A percentile compares a stretch with the other conserved stretches of the same genome.
Evolutionary conservation across 2,888 invertebrate species (phyloP).

Genomic region (Nemotelus pantherinus): DNA sequence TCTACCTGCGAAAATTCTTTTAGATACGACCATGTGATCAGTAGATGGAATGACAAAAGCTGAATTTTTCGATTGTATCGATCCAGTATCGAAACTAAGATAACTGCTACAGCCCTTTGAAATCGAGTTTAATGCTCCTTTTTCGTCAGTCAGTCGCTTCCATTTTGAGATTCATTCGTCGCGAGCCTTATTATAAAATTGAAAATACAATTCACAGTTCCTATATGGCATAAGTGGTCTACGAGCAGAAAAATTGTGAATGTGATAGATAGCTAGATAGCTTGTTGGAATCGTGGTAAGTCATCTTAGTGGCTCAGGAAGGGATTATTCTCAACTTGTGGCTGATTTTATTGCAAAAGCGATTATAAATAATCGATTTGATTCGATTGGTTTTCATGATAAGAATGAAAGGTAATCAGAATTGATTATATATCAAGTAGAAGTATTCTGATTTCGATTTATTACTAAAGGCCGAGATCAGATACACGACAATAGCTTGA

Average conservation of each 20-base stretch:
- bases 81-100: no score
- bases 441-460: not conserved
- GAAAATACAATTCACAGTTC: constrained; percentile 54
- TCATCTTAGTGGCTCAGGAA: constrained; percentile 29
- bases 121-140: no score
- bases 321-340: not conserved
- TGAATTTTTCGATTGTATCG: no score
- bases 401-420: constrained; percentile 13
- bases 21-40: no score
- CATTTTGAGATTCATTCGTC: constrained; percentile 34
- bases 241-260: constrained; percentile 52
- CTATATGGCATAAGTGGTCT: constrained; percentile 59
- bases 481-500: constrained; percentile 10
- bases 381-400: constrained; percentile 25
- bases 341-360: constrained; percentile 8
- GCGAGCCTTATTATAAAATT: constrained; percentile 40
- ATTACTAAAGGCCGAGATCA: constrained; percentile 8
- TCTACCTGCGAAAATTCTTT: no score
- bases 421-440: constrained; percentile 8
- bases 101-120: no score
- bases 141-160: not conserved
- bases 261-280: constrained; percentile 24
- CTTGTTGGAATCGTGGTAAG: constrained; percentile 7
- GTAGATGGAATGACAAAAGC: no score
- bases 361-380: constrained; percentile 42